Base-by-base conservation (phyloP, 2,797 vertebrate species). In the Amblyraja radiata region DNA sequence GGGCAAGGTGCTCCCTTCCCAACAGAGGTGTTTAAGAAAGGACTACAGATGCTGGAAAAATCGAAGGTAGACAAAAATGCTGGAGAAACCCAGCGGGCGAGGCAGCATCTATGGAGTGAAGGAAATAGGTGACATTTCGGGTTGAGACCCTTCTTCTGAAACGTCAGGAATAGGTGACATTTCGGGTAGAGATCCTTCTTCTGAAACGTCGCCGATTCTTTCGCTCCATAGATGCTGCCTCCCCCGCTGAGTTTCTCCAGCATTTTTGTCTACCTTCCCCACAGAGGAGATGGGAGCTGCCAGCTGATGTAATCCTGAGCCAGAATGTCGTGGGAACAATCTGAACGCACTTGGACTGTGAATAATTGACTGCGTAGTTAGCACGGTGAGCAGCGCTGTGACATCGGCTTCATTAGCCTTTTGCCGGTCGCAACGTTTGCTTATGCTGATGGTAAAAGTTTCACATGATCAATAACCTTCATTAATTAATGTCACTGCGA, bases 391-490 rank as follows among this genome's bases (percentile, higher is more conserved):
- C 36, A 65, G 36, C 46, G 46, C 46, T 46, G 1, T n/a, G n/a
- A 4, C 36, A 14, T 32, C 32, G 11, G 65, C n/a, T 65, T 90
- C 84, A 90, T 90, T 68, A 90, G 58, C 84, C 14, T 68, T 68
- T 65, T 21, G 32, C 28, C 28, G 68, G 16, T 10, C 32, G 13
- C 63, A 32, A 36, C 13, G 68, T 90, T 90, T 90, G 68, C 63
- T 65, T 65, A 90, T 68, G 84, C 84, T 90, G 61, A 90, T 68
- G 84, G 65, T 32, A 68, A 90, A 90, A 2, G 61, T 90, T 90
- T 68, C 32, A 90, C 63, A 90, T 68, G n/a, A 90, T 63, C 63
- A 90, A 90, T 90, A 90, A 90, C 32, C 84, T 90, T 90, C 84
- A 68, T 68, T 90, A 63, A 68, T 88, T 88, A 88, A 21, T 88